Base-by-base conservation (phyloP, 2,113 vertebrate genomes). In the Phrynosoma platyrhinos region DNA sequence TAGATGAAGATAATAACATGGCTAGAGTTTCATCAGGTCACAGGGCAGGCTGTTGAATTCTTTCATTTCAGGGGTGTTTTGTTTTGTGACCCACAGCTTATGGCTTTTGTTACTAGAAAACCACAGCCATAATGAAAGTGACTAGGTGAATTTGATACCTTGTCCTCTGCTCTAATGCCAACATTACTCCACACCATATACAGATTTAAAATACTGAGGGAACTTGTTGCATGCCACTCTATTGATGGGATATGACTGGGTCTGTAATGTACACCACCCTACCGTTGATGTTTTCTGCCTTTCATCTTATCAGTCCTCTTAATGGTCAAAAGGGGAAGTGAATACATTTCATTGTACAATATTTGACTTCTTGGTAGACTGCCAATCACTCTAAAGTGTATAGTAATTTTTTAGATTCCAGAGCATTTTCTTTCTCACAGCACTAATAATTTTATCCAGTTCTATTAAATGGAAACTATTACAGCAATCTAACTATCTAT, bases 41-140 rank as follows among this genome's bases (percentile, higher is more conserved):
- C 91, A 86, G 92, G 91, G 90, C 80, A 91, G 91, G 88, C 94
- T 94, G 95, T 92, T 92, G 87, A 88, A 93, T 87, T 91, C 93
- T 91, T 96, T 95, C 94, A 84, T 95, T 96, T 95, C 95, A 94
- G 91, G 92, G 94, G 79, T 91, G 89, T 91, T 95, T 95, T 92
- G 82, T 87, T 90, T 72, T 53, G 83, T 93, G 90, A 96, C 94
- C 95, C 86, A 86, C 9, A 87, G 85, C 32, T 58, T 91, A 88
- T 90, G 91, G 93, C 84, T 94, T 71, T 85, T 92, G 90, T 94
- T 96, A 94, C 90, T 89, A 23, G 21, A 92, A 96, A 95, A 94
- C 94, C 90, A 91, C 40, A 79, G 88, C 92, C 89, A 47, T 77
- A 91, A 89, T 92, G 94, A 21, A 82, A 74, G 88, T 87, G 92